phyloP scores from a whole-genome alignment of 2,888 invertebrate species.

The Tyria jacobaeae region DNA sequence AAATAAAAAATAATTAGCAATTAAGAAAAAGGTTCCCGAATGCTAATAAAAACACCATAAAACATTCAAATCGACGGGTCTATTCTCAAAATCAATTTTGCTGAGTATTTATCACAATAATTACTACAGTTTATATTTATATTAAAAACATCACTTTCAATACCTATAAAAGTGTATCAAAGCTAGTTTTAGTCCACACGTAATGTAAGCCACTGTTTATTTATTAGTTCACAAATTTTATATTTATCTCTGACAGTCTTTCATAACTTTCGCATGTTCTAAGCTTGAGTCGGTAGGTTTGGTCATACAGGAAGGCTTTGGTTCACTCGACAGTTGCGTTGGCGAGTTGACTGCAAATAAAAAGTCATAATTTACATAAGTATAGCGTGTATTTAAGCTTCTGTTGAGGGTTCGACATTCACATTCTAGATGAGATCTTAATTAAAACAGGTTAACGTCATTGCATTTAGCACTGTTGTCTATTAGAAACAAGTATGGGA shows the following conservation, averaged over 20 bases:
- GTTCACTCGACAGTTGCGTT: slow-evolving; percentile 57
- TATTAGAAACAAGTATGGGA: too few relatives aligned
- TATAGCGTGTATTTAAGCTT: too few relatives aligned
- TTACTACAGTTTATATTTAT: slow-evolving; percentile 27
- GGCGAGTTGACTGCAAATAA: slow-evolving; percentile 59
- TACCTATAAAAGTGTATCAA: slow-evolving; percentile 10
- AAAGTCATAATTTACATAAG: background rate
- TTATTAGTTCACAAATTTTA: slow-evolving; percentile 22
- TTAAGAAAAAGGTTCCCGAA: slow-evolving; percentile 11
- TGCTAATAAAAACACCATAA: slow-evolving; percentile 12
- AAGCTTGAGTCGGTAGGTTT: slow-evolving; percentile 64
- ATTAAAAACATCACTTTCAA: slow-evolving; percentile 14
- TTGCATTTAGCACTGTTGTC: too few relatives aligned
- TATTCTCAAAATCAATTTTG: slow-evolving; percentile 30
- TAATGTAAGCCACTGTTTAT: slow-evolving; percentile 18
- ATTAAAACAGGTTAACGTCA: too few relatives aligned
- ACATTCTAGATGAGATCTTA: too few relatives aligned
- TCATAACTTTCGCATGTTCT: slow-evolving; percentile 60
- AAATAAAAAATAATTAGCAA: slow-evolving; percentile 15
- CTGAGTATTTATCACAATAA: slow-evolving; percentile 38
- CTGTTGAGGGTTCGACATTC: too few relatives aligned
- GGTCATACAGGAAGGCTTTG: slow-evolving; percentile 56
- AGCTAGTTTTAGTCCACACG: slow-evolving; percentile 22
- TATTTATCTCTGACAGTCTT: slow-evolving; percentile 55
- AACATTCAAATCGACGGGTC: slow-evolving; percentile 40